These are phyloP conservation scores for Tanytarsus gracilentus DNA, from an alignment of 2,888 invertebrate species.

Conservation along the genomic window DNA sequence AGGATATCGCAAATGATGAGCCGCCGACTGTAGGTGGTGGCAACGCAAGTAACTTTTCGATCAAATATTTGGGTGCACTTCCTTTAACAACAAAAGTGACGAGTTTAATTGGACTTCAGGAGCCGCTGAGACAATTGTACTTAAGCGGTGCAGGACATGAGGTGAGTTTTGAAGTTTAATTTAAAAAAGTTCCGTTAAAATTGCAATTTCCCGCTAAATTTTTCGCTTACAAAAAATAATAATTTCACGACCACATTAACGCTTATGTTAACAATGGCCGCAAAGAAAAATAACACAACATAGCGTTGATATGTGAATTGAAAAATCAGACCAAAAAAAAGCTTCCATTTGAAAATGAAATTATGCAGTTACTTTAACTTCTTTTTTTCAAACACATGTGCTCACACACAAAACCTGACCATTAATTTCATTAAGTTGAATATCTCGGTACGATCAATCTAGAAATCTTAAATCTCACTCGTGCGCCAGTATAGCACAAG, in stretches of 20 bases:
- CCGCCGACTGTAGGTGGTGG: conserved; percentile 44
- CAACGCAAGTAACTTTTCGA: conserved; percentile 57
- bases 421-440: not conserved
- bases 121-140: conserved; percentile 67
- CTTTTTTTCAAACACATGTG: too few relatives aligned
- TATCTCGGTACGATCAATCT: not conserved
- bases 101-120: conserved; percentile 72
- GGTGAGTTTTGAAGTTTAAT: too few relatives aligned
- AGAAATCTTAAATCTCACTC: too few relatives aligned
- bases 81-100: conserved; percentile 71
- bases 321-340: conserved; percentile 15
- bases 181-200: too few relatives aligned
- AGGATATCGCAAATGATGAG: conserved; percentile 56
- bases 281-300: too few relatives aligned
- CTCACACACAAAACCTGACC: not conserved
- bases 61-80: conserved; percentile 74
- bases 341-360: not conserved
- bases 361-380: conserved; percentile 3
- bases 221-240: too few relatives aligned
- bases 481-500: too few relatives aligned
- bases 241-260: too few relatives aligned
- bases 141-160: conserved; percentile 39
- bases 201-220: too few relatives aligned
- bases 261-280: too few relatives aligned
- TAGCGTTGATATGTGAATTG: too few relatives aligned